Conservation (phyloP, 2,888 invertebrate genomes). For the Drosophila trichaetosa region DNA sequence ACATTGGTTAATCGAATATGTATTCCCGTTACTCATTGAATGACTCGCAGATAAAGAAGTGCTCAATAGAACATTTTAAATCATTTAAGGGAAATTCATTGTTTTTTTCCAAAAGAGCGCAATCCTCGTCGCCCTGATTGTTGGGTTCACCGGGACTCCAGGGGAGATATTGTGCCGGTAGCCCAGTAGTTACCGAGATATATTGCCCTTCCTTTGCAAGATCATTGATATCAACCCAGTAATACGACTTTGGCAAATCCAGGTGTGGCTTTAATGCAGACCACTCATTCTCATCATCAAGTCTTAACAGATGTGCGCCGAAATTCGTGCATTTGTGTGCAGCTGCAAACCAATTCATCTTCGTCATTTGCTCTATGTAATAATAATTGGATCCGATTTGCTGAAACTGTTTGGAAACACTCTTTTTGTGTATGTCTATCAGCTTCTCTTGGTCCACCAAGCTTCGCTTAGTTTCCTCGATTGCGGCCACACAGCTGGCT, state of each 20-base stretch:
- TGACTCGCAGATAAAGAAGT: conserved; percentile 35
- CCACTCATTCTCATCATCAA: neutral
- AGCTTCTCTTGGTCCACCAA: neutral
- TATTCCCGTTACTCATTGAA: neutral
- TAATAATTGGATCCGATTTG: neutral
- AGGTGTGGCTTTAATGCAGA: neutral
- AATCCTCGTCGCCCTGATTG: no score
- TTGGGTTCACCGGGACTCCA: conserved; percentile 22
- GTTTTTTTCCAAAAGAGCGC: no score
- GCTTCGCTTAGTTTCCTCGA: neutral
- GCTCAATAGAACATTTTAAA: no score
- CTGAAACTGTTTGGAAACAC: neutral
- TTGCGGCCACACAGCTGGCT: neutral
- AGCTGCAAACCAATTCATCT: neutral
- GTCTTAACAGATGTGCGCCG: neutral
- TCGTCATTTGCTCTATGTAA: fast-evolving
- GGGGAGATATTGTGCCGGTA: neutral
- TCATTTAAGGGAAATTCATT: no score
- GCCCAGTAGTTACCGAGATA: conserved; percentile 24
- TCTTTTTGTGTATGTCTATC: neutral
- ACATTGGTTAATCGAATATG: neutral
- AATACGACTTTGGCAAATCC: neutral
- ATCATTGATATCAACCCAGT: conserved; percentile 37
- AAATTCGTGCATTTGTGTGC: neutral
- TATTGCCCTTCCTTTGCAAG: neutral